Base-by-base conservation (phyloP, 2,797 vertebrate species). In the Dendrocincla tyrannina region DNA sequence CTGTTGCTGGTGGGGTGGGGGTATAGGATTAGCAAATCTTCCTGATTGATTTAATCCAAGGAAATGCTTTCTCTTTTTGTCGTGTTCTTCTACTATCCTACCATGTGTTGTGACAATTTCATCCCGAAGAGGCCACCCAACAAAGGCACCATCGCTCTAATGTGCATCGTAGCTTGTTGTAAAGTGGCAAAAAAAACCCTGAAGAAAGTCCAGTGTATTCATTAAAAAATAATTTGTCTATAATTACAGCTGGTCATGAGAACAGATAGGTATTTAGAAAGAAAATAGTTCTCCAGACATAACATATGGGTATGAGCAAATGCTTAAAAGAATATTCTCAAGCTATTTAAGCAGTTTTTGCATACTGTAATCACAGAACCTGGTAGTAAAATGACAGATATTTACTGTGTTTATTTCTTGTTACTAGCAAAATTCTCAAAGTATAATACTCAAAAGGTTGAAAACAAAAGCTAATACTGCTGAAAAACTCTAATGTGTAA, bases 391-490 rank as follows among this genome's bases (percentile, higher is more conserved):
- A 79, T 60, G 37, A 17, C n/a, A 52, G 13, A 3, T 79, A 60
- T 56, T 89, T 83, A 42, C 64, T 66, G 18, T 47, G 13, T 8
- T 89, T n/a, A 17, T 59, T 60, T 32, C 39, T 66, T 41, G 12
- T 32, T 28, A 3, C 10, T 53, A 20, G 22, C 0, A 0, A 23
- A 47, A 78, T n/a, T 47, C 25, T 35, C 24, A 0, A 66, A 44
- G 44, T 52, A 3, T 12, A 66, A 17, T 53, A 20, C 9, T 46
- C 59, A 10, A 62, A 41, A 35, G 72, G 22, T 16, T 76, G 25
- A 60, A 85, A 69, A 10, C 6, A 28, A 33, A 20, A 32, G 11
- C 13, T 70, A 35, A 11, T 50, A 15, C 16, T 59, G 27, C 19
- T 53, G 30, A 6, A 58, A 28, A 39, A 74, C 49, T 3, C 30